Conservation (phyloP, 2,797 vertebrate genomes). For the Sparus aurata region DNA sequence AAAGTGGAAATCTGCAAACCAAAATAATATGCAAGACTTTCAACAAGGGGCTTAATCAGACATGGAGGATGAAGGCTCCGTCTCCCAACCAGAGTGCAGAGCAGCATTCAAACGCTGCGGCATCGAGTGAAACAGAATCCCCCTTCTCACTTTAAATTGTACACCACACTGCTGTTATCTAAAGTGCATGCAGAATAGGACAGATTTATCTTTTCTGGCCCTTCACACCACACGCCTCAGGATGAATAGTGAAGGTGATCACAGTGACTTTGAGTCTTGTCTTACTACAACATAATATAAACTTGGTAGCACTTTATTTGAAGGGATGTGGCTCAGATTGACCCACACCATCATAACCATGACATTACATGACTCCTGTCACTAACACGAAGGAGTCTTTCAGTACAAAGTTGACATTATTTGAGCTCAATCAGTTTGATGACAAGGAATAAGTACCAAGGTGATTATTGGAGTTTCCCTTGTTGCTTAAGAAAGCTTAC, state of each 20-base stretch:
- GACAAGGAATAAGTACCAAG: no score
- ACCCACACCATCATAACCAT: no score
- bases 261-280: no score
- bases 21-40: conserved; percentile 1
- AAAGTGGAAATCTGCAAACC: background rate
- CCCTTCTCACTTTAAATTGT: background rate
- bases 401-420: no score
- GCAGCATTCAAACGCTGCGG: background rate
- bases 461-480: no score
- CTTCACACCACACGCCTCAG: background rate
- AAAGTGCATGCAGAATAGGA: background rate
- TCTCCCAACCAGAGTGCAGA: background rate
- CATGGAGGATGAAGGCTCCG: background rate
- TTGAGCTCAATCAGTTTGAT: no score
- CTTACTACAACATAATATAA: no score
- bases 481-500: no score
- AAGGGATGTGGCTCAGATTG: no score
- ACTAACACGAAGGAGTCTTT: no score
- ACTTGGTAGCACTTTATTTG: no score
- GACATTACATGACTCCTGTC: no score
- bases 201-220: background rate
- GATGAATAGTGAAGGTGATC: background rate
- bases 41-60: conserved; percentile 5
- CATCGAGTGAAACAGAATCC: background rate
- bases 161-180: background rate